A percentile compares a stretch with the other conserved stretches of the same genome.
These are phyloP conservation scores for Parnassius smintheus DNA, from an alignment of 2,888 invertebrate species.

Conservation along the genomic window DNA sequence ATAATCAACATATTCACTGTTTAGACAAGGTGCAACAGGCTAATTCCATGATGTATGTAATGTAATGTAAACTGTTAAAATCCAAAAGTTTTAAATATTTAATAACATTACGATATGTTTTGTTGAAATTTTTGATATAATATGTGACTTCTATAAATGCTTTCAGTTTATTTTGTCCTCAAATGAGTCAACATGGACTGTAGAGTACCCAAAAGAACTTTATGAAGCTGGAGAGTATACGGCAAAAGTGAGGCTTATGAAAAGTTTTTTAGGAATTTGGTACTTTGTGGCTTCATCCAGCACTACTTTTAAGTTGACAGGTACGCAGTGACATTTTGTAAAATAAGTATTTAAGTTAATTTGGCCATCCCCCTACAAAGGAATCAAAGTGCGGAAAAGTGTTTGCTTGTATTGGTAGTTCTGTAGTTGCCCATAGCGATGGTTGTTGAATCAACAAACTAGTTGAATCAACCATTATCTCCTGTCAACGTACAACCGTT, in stretches of 20 bases:
- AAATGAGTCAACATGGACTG: constrained; percentile 82
- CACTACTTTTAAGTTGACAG: constrained; percentile 60
- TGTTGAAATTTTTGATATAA: neutral
- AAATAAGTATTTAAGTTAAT: neutral
- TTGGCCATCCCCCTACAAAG: neutral
- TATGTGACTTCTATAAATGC: constrained; percentile 38
- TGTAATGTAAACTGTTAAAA: too few species aligned
- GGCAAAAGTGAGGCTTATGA: constrained; percentile 76
- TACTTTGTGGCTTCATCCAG: constrained; percentile 42
- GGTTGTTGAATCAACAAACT: too few species aligned
- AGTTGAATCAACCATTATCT: too few species aligned
- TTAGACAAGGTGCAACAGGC: too few species aligned
- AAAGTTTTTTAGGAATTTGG: constrained; percentile 61
- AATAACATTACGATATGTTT: too few species aligned
- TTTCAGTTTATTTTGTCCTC: constrained; percentile 66
- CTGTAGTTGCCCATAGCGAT: too few species aligned
- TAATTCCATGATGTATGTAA: too few species aligned
- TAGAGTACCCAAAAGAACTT: constrained; percentile 77
- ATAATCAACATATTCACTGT: too few species aligned
- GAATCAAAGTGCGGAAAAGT: too few species aligned
- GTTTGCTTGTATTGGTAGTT: too few species aligned
- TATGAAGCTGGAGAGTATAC: constrained; percentile 82
- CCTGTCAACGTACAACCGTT: too few species aligned
- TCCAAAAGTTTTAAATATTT: too few species aligned
- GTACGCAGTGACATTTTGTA: constrained; percentile 41